Conservation (phyloP, 1,140 invertebrate species). For the Tribolium madens region DNA sequence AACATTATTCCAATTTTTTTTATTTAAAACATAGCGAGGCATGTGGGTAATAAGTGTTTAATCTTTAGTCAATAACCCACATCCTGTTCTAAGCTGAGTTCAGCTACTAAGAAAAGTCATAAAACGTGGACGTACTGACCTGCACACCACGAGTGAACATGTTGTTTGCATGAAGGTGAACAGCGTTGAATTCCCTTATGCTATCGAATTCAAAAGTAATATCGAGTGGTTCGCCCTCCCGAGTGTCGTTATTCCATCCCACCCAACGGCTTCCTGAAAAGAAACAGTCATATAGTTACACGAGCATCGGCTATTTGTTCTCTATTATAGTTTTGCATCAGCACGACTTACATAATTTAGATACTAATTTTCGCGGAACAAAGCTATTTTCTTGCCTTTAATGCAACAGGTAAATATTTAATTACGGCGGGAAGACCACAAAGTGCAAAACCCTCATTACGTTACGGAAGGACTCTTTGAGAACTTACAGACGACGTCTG, state of each 20-base stretch:
- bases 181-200: slow-evolving; percentile 79
- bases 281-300: slow-evolving; percentile 29
- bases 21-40: too few relatives aligned
- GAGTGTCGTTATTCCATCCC: slow-evolving; percentile 84
- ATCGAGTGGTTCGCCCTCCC: slow-evolving; percentile 71
- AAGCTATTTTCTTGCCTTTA: neutral
- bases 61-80: neutral
- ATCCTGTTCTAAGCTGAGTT: neutral
- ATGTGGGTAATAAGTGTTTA: too few relatives aligned
- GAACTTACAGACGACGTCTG: neutral
- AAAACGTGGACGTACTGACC: slow-evolving; percentile 67
- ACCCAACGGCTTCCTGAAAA: slow-evolving; percentile 86
- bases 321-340: neutral
- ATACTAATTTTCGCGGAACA: slow-evolving; percentile 4
- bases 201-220: slow-evolving; percentile 85
- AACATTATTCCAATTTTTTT: too few relatives aligned
- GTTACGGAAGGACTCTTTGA: slow-evolving; percentile 14
- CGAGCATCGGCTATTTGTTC: neutral
- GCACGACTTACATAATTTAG: slow-evolving; percentile 22
- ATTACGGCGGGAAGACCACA: slow-evolving; percentile 1
- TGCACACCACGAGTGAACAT: slow-evolving; percentile 79
- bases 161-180: slow-evolving; percentile 83
- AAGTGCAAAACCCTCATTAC: slow-evolving; percentile 32
- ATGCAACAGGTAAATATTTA: slow-evolving; percentile 34
- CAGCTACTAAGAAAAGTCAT: neutral